phyloP scores from a whole-genome alignment of 2,888 invertebrate genomes.

The Lymantria monacha region DNA sequence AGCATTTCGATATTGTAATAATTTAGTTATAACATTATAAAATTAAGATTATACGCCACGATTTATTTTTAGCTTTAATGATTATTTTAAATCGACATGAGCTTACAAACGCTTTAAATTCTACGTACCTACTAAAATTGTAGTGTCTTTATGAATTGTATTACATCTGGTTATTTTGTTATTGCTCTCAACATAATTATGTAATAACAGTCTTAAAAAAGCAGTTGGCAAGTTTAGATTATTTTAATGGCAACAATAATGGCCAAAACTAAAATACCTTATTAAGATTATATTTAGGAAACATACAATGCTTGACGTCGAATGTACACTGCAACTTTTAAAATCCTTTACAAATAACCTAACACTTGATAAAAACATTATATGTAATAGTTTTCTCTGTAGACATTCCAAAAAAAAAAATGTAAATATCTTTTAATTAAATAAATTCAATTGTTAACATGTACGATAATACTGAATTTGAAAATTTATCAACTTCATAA shows the following conservation, averaged over 20 bases:
- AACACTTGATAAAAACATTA: no score
- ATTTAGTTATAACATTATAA: conserved; percentile 22
- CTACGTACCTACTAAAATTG: conserved; percentile 29
- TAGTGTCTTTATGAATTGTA: conserved; percentile 17
- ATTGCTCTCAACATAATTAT: neutral
- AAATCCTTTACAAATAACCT: no score
- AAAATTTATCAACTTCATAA: no score
- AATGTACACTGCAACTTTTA: no score
- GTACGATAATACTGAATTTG: no score
- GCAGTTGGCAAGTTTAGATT: neutral
- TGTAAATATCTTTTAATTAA: no score
- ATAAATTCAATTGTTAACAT: no score
- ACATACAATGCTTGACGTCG: no score
- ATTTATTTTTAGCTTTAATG: conserved; percentile 53
- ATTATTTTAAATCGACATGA: conserved; percentile 55
- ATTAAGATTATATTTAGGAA: no score
- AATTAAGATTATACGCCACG: conserved; percentile 28
- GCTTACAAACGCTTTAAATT: conserved; percentile 69
- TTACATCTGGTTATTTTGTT: neutral
- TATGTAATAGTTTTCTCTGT: no score
- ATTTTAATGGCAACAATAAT: neutral
- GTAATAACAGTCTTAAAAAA: neutral
- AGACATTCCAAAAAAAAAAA: no score
- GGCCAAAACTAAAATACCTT: no score
- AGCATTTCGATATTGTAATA: conserved; percentile 41